Evolutionary conservation across 1,140 invertebrate genomes (phyloP), one percentile per base, ranked within the genome.

Genomic region (Aphelenchoides fujianensis): DNA sequence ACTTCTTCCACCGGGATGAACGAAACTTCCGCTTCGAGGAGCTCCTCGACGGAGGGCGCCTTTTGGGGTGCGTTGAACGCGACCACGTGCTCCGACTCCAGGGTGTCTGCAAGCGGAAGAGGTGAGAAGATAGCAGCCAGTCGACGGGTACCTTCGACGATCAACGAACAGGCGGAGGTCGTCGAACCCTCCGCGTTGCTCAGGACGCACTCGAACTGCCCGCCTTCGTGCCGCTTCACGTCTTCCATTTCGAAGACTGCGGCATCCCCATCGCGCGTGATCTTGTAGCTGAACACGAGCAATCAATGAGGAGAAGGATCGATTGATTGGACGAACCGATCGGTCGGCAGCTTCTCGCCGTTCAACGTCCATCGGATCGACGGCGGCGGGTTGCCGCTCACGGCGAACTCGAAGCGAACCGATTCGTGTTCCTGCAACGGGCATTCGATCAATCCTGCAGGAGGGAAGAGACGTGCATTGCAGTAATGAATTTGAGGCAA

Each of bases 291-390:
- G 41, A 48, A 23, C 12, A 48, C 23, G 41, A 23, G 12, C 23
- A 48, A 48, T 48, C 12, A 23, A 48, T 12, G 23, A 48, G 23
- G 12, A 48, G 41, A 48, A 16, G 41, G 23, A n/a, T n/a, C n/a
- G 23, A 48, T n/a, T n/a, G n/a, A n/a, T n/a, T n/a, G 41, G 41
- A 48, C 41, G 12, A 48, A 48, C 41, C 19, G 55, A 19, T 59
- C 55, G 5, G 55, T 59, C 34, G 55, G 19, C 12, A 59, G 28
- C 5, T 30, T 16, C 12, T 5, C 34, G 5, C 55, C 55, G 19
- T 59, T 59, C 55, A 59, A 59, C 19, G 55, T 59, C 55, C 55
- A 59, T 59, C 34, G 5, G 5, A 23, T 5, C 23, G 23, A 16
- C 23, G 41, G 41, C 12, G 12, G 41, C 23, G 41, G 23, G 41